Base-by-base conservation (phyloP, 2,797 vertebrate species). In the Amphiprion clarkii region DNA sequence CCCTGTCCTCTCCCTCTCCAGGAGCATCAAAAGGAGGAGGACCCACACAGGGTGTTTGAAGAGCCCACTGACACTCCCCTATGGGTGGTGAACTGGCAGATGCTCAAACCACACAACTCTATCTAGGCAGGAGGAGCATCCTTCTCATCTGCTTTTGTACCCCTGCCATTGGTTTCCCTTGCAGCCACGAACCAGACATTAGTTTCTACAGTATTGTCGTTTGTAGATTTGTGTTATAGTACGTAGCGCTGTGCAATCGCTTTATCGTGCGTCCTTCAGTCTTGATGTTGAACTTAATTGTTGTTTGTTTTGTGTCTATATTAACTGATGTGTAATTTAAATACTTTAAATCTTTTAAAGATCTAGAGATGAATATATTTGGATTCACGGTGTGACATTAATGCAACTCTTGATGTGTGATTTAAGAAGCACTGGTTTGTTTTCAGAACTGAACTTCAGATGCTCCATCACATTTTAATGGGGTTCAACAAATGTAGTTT, bases 71-170 rank as follows among this genome's bases (percentile, higher is more conserved):
- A 87, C 83, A 84, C 89, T 90, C 92, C 92, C 94, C 92, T 87
- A 89, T 94, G 94, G 93, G 94, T 95, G 95, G 89, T 90, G 91
- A 92, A 92, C 91, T 94, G 92, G 93, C 93, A 94, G 92, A 94
- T 94, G 94, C 93, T 94, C 93, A 93, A 93, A 93, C 92, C 90
- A 79, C 90, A 89, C 86, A 88, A 79, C 92, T 93, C 92, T 86
- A 89, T 91, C 88, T 87, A 88, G 85, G 87, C 86, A 67, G 91
- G 92, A 88, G 80, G 83, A 89, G 88, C 81, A 85, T 85, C 86
- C 87, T 85, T 91, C 92, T 94, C 89, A 89, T 93, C 91, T 94
- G 89, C 83, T 92, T 93, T 89, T 90, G 86, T 91, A 84, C 46
- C 76, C 25, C 65, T 76, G 83, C 84, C 86, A 82, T 85, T 89